Evolutionary conservation across 2,113 vertebrate species (phyloP), one percentile per base, ranked within the genome.

Genomic region (Elachura formosa): DNA sequence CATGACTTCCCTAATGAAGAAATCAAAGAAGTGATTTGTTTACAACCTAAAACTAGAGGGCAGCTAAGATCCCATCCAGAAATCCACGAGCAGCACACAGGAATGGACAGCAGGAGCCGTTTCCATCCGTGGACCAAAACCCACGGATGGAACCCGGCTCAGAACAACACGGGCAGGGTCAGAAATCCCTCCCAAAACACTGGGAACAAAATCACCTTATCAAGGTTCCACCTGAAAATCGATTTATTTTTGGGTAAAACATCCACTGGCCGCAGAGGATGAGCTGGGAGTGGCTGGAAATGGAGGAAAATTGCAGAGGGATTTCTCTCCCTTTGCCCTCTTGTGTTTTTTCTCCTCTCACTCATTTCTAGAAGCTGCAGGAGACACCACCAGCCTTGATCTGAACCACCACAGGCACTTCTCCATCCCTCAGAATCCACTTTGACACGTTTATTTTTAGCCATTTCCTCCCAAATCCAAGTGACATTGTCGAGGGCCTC

Each of bases 391-490:
- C 4, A 3, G 71, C 43, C 69, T 43, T 3, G 48, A 10, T 67
- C 69, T 84, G 26, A 85, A 51, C 21, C 69, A 59, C 33, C 10
- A 54, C 40, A 51, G 85, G 26, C 73, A 41, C 75, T 73, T 34
- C 26, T 11, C 56, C 23, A 52, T 17, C 51, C 52, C 68, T 34
- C 33, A 58, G 21, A 64, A 51, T 23, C 73, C 41, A 11, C 24
- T 21, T 13, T 22, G 71, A 81, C 36, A 17, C 5, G 1, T 89
- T 82, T 94, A 68, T 89, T 93, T 95, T 93, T 56, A 92, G 74
- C 34, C 33, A 68, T 89, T 89, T 93, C 91, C 81, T 95, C 87
- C 4, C 3, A 82, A 84, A 78, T 24, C 41, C 80, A 36, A 83
- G 49, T 3, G 2, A 82, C 46, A 11, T 0, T 4, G 25, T 46